Conservation (phyloP, 2,888 invertebrate species). For the Caenorhabditis sp. region DNA sequence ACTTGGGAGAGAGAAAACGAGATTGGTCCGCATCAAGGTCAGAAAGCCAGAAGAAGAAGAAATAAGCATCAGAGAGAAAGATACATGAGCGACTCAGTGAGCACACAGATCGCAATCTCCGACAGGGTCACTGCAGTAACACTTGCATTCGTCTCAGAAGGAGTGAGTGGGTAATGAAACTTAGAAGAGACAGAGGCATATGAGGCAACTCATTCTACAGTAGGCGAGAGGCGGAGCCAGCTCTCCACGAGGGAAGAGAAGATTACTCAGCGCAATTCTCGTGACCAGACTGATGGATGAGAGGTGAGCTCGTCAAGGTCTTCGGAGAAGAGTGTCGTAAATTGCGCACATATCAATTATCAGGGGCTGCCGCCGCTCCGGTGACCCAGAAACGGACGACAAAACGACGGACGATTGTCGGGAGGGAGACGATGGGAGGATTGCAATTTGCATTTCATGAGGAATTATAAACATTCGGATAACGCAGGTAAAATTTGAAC, state of each 20-base stretch:
- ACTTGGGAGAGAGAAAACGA: neutral
- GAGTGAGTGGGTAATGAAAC: neutral
- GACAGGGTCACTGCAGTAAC: slow-evolving; percentile 28
- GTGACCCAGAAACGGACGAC: slow-evolving; percentile 57
- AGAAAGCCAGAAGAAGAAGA: neutral
- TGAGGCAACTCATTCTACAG: slow-evolving; percentile 22
- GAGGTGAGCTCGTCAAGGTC: slow-evolving; percentile 53
- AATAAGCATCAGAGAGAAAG: neutral
- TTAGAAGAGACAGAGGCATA: slow-evolving; percentile 19
- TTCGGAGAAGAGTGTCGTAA: slow-evolving; percentile 42
- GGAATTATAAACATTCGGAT: neutral
- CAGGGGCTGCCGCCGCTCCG: slow-evolving; percentile 57
- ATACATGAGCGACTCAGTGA: slow-evolving; percentile 42
- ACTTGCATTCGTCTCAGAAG: neutral
- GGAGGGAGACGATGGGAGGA: neutral
- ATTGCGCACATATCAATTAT: slow-evolving; percentile 58
- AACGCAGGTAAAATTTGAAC: too few relatives aligned
- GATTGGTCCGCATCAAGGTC: slow-evolving; percentile 35
- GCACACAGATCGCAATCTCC: slow-evolving; percentile 49
- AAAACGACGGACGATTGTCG: slow-evolving; percentile 42
- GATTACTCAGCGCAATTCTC: neutral
- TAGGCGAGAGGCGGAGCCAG: slow-evolving; percentile 41
- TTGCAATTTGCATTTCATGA: slow-evolving; percentile 54
- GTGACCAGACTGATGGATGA: neutral
- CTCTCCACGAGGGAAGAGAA: neutral